These are phyloP conservation scores for Chaetodon trifasciatus DNA, from an alignment of 2,797 vertebrate genomes.

Conservation along the genomic window DNA sequence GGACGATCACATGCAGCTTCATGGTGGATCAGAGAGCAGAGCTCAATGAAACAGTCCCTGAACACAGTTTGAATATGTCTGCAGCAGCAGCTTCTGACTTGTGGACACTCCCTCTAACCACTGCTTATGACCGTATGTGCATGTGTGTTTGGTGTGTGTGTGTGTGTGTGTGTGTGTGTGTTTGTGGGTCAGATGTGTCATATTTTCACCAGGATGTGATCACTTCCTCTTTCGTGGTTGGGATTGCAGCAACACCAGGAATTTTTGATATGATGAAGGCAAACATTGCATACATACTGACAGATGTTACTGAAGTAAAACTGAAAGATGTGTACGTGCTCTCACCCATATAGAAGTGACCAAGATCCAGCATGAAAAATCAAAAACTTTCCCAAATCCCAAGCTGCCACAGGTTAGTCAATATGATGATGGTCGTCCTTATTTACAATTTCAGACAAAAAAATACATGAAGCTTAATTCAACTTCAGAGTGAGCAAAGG, in stretches of 20 bases:
- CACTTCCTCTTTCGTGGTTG: background rate
- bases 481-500: too few relatives aligned
- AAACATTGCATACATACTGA: background rate
- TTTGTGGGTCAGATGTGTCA: background rate
- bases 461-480: too few relatives aligned
- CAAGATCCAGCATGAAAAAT: too few relatives aligned
- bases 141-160: background rate
- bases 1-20: constrained; percentile 44
- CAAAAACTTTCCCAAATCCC: too few relatives aligned
- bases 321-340: too few relatives aligned
- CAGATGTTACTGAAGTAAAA: too few relatives aligned
- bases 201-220: background rate
- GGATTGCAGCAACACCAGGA: background rate
- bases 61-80: background rate
- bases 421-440: too few relatives aligned
- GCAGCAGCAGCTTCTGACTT: constrained; percentile 5
- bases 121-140: background rate
- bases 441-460: too few relatives aligned
- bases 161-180: background rate
- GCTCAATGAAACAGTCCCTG: background rate
- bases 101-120: constrained; percentile 21
- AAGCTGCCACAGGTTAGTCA: too few relatives aligned
- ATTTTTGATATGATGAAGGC: background rate
- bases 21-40: constrained; percentile 44
- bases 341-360: too few relatives aligned